Conservation (phyloP, 2,888 invertebrate species). For the Agrilus cyanescens region DNA sequence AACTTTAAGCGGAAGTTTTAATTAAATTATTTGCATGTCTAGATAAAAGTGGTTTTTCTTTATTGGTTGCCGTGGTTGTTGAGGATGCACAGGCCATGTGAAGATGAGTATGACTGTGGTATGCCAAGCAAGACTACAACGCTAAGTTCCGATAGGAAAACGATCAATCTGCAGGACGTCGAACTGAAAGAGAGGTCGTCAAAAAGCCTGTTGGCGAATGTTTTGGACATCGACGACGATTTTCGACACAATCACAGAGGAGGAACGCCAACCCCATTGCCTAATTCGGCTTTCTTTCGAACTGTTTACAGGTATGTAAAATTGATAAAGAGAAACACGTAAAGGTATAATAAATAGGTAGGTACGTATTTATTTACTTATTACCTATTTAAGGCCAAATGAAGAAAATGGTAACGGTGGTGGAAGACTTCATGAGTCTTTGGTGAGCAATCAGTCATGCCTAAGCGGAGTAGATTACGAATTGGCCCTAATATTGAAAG, state of each 20-base stretch:
- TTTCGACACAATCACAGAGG: conserved; percentile 71
- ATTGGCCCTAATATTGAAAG: conserved; percentile 88
- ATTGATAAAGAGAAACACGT: conserved; percentile 4
- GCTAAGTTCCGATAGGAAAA: conserved; percentile 32
- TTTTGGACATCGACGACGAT: conserved; percentile 95
- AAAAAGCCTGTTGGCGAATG: conserved; percentile 90
- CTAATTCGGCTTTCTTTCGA: conserved; percentile 55
- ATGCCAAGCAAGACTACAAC: conserved; percentile 48
- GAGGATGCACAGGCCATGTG: conserved; percentile 72
- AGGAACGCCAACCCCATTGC: conserved; percentile 41
- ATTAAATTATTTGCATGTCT: too few species aligned
- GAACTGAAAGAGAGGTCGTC: conserved; percentile 56
- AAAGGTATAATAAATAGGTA: too few species aligned
- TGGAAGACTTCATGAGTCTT: conserved; percentile 61
- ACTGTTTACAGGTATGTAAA: conserved; percentile 56
- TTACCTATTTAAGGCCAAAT: conserved; percentile 34
- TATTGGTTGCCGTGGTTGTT: conserved; percentile 96
- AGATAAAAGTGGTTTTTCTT: conserved; percentile 86
- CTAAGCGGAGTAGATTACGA: conserved; percentile 81
- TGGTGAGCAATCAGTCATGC: conserved; percentile 70
- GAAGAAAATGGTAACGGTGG: conserved; percentile 44
- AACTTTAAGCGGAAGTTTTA: too few species aligned
- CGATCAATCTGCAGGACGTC: conserved; percentile 31
- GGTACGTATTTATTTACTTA: too few species aligned
- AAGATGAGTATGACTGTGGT: conserved; percentile 21